Conservation (phyloP, 1,140 invertebrate genomes). For the Cephus cinctus region DNA sequence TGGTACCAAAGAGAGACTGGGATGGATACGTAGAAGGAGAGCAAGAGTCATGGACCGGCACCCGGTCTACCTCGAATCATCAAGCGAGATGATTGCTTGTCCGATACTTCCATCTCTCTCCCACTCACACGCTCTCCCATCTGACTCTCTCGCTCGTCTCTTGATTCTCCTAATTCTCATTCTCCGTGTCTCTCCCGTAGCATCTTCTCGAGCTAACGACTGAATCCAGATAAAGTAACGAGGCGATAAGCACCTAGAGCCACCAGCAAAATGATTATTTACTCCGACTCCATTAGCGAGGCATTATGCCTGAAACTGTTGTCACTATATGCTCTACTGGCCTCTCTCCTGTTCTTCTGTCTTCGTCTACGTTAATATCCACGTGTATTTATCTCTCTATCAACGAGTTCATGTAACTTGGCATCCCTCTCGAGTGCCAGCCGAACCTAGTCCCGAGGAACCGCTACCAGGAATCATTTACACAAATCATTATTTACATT, state of each 20-base stretch:
- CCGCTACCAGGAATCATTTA: constrained; percentile 1
- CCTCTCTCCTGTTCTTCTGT: not conserved
- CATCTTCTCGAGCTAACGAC: too few species aligned
- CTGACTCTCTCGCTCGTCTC: not conserved
- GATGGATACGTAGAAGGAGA: too few species aligned
- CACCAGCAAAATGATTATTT: too few species aligned
- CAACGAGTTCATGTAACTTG: not conserved
- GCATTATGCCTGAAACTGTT: not conserved
- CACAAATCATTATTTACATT: constrained; percentile 1
- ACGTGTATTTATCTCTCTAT: not conserved
- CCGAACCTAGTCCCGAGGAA: too few species aligned
- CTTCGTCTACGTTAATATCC: not conserved
- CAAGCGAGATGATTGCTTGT: not conserved
- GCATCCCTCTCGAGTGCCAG: not conserved
- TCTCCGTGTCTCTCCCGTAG: not conserved
- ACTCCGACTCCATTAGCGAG: constrained; percentile 1
- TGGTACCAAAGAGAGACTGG: too few species aligned
- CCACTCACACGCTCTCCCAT: not conserved
- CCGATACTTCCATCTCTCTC: too few species aligned
- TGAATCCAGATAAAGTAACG: too few species aligned
- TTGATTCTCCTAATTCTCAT: not conserved
- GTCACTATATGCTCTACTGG: not conserved
- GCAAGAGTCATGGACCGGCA: not conserved
- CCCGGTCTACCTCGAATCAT: not conserved
- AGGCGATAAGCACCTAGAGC: too few species aligned